These are phyloP conservation scores for Machaerirhynchus nigripectus DNA, from an alignment of 2,113 vertebrate species.

Conservation along the genomic window DNA sequence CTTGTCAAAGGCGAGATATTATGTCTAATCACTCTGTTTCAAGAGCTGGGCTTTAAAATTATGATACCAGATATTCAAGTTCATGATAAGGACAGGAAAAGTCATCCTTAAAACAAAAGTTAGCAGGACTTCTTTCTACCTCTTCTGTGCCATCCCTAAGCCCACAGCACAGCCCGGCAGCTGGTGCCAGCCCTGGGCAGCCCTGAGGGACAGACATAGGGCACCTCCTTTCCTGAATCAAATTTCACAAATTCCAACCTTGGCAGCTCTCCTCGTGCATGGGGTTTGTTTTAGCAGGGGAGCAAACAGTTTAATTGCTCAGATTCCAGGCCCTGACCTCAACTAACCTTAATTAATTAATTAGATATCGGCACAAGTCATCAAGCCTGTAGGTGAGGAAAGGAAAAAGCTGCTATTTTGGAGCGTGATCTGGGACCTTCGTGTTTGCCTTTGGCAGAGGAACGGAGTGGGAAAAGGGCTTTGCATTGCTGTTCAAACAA, in stretches of 20 bases:
- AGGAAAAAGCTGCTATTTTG: not conserved
- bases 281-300: not conserved
- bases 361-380: not conserved
- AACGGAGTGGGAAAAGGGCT: not conserved
- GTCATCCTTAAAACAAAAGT: not conserved
- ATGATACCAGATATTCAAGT: slow-evolving; percentile 15
- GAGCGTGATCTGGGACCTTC: not conserved
- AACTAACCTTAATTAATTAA: slow-evolving; percentile 52
- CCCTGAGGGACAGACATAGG: not conserved
- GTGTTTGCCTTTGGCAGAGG: not conserved
- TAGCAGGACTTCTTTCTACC: not conserved
- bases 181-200: fast-evolving
- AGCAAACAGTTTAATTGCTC: slow-evolving; percentile 29
- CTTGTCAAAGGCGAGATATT: slow-evolving; percentile 40
- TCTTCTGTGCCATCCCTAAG: fast-evolving
- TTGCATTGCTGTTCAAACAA: not conserved
- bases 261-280: not conserved
- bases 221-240: not conserved
- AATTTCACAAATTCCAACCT: not conserved
- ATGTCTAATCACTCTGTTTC: slow-evolving; percentile 27
- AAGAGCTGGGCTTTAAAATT: slow-evolving; percentile 36
- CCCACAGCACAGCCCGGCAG: fast-evolving
- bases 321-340: not conserved
- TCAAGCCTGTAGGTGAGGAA: not conserved
- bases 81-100: not conserved